Evolutionary conservation across 2,113 vertebrate genomes (phyloP).

Genomic region (Catharus minimus): DNA sequence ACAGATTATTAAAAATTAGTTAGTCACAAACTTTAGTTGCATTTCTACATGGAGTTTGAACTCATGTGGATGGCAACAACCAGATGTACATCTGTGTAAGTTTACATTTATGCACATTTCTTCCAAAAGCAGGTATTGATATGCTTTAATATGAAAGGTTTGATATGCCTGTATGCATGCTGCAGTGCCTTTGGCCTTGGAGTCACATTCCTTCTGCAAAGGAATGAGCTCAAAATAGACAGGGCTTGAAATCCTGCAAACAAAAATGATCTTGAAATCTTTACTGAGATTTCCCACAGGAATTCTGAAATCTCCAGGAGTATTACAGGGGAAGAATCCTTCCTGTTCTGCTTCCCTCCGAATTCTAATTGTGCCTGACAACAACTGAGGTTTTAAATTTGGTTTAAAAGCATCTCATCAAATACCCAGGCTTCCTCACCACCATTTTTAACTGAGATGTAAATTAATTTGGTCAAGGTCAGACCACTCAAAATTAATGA

Average conservation of each 20-base stretch:
- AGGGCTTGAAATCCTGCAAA: background rate
- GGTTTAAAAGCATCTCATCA: background rate
- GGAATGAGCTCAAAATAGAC: background rate
- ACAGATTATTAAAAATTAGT: background rate
- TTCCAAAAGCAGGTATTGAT: background rate
- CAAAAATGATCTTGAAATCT: background rate
- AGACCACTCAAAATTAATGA: background rate
- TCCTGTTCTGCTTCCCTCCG: background rate
- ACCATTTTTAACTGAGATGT: background rate
- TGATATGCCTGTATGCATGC: rapidly evolving
- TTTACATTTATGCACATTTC: background rate
- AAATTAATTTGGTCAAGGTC: background rate
- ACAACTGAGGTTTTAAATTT: background rate
- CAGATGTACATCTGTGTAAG: background rate
- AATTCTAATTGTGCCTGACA: background rate
- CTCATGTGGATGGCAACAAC: background rate
- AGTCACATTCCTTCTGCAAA: background rate
- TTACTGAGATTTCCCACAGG: background rate
- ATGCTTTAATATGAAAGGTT: background rate
- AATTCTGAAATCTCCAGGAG: background rate
- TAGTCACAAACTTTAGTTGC: background rate
- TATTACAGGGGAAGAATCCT: background rate
- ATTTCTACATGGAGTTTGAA: background rate
- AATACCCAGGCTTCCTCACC: background rate
- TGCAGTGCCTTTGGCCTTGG: background rate